Evolutionary conservation across 1,140 invertebrate species (phyloP), one percentile per base, ranked within the genome.

Genomic region (Drosophila pectinifera): DNA sequence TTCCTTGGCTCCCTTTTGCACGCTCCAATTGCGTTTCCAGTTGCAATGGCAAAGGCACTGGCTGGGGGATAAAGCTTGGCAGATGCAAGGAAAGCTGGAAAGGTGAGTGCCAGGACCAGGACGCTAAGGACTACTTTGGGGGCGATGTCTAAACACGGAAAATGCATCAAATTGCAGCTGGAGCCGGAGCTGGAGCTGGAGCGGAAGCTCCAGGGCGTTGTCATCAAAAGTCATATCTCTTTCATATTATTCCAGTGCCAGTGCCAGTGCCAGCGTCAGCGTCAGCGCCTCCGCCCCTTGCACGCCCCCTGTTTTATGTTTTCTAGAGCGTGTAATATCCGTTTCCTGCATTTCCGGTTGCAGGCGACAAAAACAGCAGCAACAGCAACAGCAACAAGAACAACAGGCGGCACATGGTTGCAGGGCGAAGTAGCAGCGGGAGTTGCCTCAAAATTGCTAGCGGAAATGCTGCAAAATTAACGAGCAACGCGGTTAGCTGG

Each of bases 391-490:
- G n/a, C 56, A 45, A 14, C 54, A 51, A 39, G 26, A 64, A 43
- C 38, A 42, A 16, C 62, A 36, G 31, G 55, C 34, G 16, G 11
- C 43, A 11, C 8, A 24, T 34, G 8, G 39, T 24, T 7, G 43
- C 22, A 41, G 42, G 41, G 48, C 43, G 34, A 39, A 62, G 49
- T 38, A 34, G 63, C 48, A 54, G 10, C 49, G 36, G 72, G 78
- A 77, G 57, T 67, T 79, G 75, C 62, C 79, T 68, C 58, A 86
- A 86, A 88, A 88, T 88, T 88, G 83, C 78, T 73, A 80, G 73
- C 84, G 84, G 84, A 88, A 89, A 88, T 89, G 84, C 84, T 89
- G 84, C 80, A 88, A 88, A 88, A 88, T 88, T 88, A 88, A 88
- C 84, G 84, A 88, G 83, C 79, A 89, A 68, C 73, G 56, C 46